Conservation (phyloP, 2,797 vertebrate species). For the Microcaecilia unicolor region DNA sequence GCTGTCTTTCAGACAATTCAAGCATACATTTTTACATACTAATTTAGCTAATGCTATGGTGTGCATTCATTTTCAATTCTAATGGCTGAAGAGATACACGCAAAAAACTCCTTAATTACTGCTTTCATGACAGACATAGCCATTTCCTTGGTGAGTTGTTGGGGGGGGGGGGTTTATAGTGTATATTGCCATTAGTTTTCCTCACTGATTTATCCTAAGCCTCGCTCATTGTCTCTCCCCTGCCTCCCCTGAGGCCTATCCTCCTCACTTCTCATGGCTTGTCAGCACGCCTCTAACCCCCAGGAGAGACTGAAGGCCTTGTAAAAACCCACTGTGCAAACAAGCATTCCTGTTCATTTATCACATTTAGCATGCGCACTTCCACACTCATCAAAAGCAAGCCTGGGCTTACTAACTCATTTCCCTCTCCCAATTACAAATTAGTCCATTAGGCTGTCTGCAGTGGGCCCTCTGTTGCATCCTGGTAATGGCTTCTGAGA, state of each 20-base stretch:
- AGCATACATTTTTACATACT: slow-evolving; percentile 19
- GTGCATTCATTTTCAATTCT: slow-evolving; percentile 42
- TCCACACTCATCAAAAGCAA: slow-evolving; percentile 82
- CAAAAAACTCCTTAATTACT: slow-evolving; percentile 65
- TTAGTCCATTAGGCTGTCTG: slow-evolving; percentile 99
- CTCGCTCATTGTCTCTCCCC: slow-evolving; percentile 56
- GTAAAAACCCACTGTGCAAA: slow-evolving; percentile 70
- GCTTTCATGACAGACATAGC: slow-evolving; percentile 56
- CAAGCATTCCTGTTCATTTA: slow-evolving; percentile 83
- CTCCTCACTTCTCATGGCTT: slow-evolving; percentile 52
- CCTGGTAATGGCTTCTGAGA: slow-evolving; percentile 99
- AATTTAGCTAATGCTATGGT: slow-evolving; percentile 22
- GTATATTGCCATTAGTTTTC: slow-evolving; percentile 63
- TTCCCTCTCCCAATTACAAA: slow-evolving; percentile 99
- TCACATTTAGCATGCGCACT: slow-evolving; percentile 83
- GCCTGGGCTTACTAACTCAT: slow-evolving; percentile 84
- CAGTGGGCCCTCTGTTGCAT: slow-evolving; percentile 93
- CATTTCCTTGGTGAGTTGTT: slow-evolving; percentile 40
- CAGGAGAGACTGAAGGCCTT: slow-evolving; percentile 59
- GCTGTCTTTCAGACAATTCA: slow-evolving; percentile 12
- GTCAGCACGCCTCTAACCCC: slow-evolving; percentile 61
- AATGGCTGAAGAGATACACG: slow-evolving; percentile 54
- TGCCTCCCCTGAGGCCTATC: slow-evolving; percentile 54
- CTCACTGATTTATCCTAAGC: slow-evolving; percentile 67
- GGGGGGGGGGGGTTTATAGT: slow-evolving; percentile 42